Conservation (phyloP, 92 coral and sea anemone species). For the Virgularia gustaviana region DNA sequence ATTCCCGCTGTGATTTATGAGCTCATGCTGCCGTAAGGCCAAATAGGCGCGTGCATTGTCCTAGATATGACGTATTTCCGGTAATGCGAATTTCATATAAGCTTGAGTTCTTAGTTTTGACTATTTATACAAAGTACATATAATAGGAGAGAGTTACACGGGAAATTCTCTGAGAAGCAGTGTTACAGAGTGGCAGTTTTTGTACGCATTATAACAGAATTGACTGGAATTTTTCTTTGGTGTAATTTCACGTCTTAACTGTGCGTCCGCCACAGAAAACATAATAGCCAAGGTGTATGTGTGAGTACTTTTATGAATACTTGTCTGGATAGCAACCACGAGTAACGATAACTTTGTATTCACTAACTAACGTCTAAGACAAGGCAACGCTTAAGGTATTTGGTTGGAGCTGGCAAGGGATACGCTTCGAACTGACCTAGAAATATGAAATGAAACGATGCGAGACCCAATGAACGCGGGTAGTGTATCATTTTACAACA, state of each 20-base stretch:
- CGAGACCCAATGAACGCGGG: constrained; percentile 36
- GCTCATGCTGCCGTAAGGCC: too few relatives aligned
- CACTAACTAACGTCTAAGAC: too few relatives aligned
- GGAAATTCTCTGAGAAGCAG: too few relatives aligned
- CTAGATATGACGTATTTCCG: too few relatives aligned
- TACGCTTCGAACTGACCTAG: neutral
- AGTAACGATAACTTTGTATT: neutral
- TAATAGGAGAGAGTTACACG: too few relatives aligned
- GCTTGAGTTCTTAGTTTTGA: too few relatives aligned
- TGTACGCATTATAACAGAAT: neutral
- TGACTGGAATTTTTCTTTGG: neutral
- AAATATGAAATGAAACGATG: constrained; percentile 30
- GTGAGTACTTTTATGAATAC: neutral
- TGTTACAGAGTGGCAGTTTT: too few relatives aligned
- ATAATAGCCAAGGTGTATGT: neutral
- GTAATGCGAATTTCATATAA: too few relatives aligned
- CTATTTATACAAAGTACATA: too few relatives aligned
- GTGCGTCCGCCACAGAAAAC: neutral
- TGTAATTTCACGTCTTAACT: neutral
- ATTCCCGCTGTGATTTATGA: too few relatives aligned
- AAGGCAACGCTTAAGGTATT: too few relatives aligned
- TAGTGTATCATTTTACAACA: constrained; percentile 33
- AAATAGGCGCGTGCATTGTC: too few relatives aligned
- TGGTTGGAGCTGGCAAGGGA: neutral
- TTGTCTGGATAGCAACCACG: neutral